phyloP scores from a whole-genome alignment of 2,888 invertebrate genomes.

The Campoplex nolae region DNA sequence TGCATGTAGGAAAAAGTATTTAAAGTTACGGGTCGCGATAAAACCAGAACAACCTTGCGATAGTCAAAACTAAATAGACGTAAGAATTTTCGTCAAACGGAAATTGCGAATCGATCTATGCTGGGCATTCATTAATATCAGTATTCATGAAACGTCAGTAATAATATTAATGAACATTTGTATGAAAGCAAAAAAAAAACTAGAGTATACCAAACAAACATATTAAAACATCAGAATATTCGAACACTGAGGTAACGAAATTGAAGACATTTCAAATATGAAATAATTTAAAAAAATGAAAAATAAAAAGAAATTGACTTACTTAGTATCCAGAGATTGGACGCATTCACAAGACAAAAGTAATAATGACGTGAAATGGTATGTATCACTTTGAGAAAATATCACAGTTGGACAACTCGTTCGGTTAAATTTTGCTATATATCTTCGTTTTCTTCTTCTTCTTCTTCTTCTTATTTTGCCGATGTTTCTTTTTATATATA shows the following conservation, averaged over 20 bases:
- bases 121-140: too few species aligned
- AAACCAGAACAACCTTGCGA: not conserved
- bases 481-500: conserved; percentile 16
- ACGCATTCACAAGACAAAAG: conserved; percentile 70
- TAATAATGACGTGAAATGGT: conserved; percentile 59
- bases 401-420: conserved; percentile 64
- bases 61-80: too few species aligned
- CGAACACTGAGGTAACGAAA: not conserved
- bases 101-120: not conserved
- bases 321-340: conserved; percentile 76
- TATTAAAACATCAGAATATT: too few species aligned
- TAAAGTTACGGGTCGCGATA: not conserved
- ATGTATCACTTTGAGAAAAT: conserved; percentile 73
- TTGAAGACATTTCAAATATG: conserved; percentile 1
- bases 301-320: conserved; percentile 65
- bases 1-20: not conserved
- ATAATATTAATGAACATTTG: not conserved
- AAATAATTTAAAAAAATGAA: not conserved
- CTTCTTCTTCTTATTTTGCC: conserved; percentile 9
- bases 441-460: not conserved
- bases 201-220: too few species aligned
- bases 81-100: not conserved
- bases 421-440: conserved; percentile 26
- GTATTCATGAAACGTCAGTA: too few species aligned
- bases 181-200: too few species aligned